Evolutionary conservation across 2,888 invertebrate species (phyloP).

Genomic region (Eupithecia dodoneata): DNA sequence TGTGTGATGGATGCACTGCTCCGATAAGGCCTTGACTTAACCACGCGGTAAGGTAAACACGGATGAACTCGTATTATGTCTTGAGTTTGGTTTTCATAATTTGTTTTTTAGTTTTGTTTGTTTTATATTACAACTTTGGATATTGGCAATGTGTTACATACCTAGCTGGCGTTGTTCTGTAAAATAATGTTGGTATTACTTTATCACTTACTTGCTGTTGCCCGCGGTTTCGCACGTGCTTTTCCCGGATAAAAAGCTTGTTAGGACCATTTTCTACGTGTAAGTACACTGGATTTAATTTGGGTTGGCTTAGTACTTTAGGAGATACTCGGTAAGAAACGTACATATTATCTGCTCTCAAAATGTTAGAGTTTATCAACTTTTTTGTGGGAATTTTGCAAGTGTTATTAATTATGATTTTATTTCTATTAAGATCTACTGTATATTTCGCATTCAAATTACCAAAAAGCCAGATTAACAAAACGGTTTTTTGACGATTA

Average conservation of each 20-base stretch:
- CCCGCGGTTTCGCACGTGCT: background rate
- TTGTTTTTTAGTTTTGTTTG: constrained; percentile 29
- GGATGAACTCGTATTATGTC: constrained; percentile 41
- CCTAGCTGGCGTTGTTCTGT: background rate
- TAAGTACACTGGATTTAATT: background rate
- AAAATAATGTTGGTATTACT: background rate
- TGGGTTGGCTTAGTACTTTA: background rate
- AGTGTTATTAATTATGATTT: background rate
- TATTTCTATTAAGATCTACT: background rate
- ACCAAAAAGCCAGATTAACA: background rate
- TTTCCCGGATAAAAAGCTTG: background rate
- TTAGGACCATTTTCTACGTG: background rate
- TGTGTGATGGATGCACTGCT: constrained; percentile 54
- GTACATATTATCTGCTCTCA: background rate
- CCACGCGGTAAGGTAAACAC: constrained; percentile 47
- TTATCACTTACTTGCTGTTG: background rate
- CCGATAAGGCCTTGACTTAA: constrained; percentile 54
- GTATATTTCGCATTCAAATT: background rate
- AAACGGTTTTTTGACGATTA: background rate
- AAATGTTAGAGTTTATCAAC: background rate
- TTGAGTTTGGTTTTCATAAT: constrained; percentile 35
- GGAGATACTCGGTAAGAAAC: background rate
- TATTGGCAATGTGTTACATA: background rate
- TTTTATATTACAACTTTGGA: constrained; percentile 14
- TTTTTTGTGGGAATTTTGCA: background rate